phyloP scores from a whole-genome alignment of 2,113 vertebrate genomes.

The Lathamus discolor region DNA sequence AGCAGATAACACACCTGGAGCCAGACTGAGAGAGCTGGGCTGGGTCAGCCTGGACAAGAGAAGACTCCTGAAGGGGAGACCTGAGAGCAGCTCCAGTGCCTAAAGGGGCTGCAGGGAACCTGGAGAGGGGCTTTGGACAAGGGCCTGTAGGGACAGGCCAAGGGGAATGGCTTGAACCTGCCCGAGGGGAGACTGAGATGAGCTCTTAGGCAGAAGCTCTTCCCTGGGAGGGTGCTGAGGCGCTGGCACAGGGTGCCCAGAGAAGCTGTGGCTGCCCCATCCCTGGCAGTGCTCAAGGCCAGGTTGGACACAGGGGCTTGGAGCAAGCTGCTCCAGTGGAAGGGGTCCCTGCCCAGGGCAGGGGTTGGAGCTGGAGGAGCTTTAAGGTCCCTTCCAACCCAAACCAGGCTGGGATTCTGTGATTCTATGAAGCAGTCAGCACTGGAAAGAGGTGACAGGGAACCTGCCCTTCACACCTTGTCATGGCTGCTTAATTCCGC shows the following conservation, averaged over 20 bases:
- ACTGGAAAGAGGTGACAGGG: not conserved
- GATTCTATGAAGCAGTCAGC: not conserved
- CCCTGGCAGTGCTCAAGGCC: too few species aligned
- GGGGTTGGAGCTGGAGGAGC: not conserved
- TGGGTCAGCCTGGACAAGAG: not conserved
- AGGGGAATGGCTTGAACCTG: too few species aligned
- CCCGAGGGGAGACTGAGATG: too few species aligned
- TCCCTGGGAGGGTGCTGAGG: too few species aligned
- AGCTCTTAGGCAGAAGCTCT: too few species aligned
- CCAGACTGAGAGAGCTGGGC: too few species aligned
- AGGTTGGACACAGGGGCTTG: not conserved
- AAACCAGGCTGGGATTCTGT: not conserved
- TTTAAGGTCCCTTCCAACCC: not conserved
- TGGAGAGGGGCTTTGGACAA: too few species aligned
- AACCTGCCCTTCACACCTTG: not conserved
- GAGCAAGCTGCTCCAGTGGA: not conserved
- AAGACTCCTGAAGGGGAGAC: not conserved
- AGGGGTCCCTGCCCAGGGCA: fast-evolving
- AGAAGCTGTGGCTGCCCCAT: too few species aligned
- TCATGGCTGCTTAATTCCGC: fast-evolving
- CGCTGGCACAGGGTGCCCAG: too few species aligned
- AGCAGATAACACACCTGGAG: not conserved
- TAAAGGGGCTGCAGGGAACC: too few species aligned
- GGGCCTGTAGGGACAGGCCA: too few species aligned
- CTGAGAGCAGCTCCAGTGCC: too few species aligned